Percentiles rank a stretch among this genome's conserved stretches.
Conservation (phyloP, 2,113 vertebrate species). For the Xenus cinereus region DNA sequence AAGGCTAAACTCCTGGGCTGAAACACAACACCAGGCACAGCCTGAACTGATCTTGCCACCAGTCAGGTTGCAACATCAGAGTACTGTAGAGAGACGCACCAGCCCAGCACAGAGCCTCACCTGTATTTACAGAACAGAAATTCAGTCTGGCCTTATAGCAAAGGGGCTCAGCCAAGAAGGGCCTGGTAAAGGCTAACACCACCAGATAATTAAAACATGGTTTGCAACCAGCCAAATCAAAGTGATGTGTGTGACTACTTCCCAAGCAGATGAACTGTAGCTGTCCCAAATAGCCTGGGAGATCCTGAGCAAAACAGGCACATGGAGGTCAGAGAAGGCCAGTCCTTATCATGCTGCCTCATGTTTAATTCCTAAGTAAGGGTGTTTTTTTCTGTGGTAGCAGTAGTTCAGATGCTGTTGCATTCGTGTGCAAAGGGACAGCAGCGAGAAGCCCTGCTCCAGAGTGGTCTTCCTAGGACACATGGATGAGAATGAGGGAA, state of each 20-base stretch:
- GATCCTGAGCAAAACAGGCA: not conserved
- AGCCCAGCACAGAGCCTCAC: not conserved
- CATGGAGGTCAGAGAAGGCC: not conserved
- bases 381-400: not conserved
- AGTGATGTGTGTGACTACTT: not conserved
- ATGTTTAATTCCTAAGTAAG: not conserved
- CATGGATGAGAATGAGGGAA: not conserved
- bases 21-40: fast-evolving
- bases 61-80: not conserved
- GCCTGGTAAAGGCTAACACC: not conserved
- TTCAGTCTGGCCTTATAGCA: not conserved
- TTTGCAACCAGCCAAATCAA: not conserved
- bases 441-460: not conserved
- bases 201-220: not conserved
- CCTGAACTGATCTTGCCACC: not conserved
- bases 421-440: not conserved
- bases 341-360: not conserved
- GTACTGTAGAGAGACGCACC: not conserved
- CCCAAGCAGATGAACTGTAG: not conserved
- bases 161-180: not conserved
- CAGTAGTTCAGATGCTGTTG: not conserved
- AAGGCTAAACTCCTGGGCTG: not conserved
- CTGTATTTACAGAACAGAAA: not conserved
- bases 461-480: not conserved
- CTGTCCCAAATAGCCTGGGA: not conserved